Evolutionary conservation across 2,888 invertebrate species (phyloP), one percentile per base, ranked within the genome.

Genomic region (Drosophila glabriapex): DNA sequence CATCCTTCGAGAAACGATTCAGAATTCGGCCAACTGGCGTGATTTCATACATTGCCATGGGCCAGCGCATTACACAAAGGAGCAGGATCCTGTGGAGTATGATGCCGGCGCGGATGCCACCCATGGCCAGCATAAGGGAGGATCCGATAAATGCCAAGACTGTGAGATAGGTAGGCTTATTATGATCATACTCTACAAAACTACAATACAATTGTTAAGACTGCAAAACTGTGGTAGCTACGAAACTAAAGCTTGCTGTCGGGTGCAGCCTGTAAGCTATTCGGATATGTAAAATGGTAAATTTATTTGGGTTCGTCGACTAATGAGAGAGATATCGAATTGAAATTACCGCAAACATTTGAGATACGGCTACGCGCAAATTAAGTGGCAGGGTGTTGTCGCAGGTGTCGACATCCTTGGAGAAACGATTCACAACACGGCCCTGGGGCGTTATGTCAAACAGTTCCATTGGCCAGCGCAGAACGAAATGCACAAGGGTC

Each of bases 391-490:
- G 91, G 53, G 92, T 92, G 85, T 93, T 94, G 91, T 95, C 95
- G 91, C 95, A 89, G 56, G 94, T 93, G 89, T 95, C 95, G 82
- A 95, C 93, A 91, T 95, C 95, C 88, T 94, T 94, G 79, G 95
- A 94, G 91, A 95, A 96, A 76, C 96, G 94, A 92, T 95, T 95
- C 33, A 97, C 94, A 88, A 97, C 95, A 83, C 97, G 94, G 91
- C 97, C 97, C 80, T 95, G 87, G 35, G 97, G 97, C 62, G 97
- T 97, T 83, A 95, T 95, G 93, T 97, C 97, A 94, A 96, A 97
- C 94, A 96, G 95, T 91, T 95, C 94, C 94, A 97, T 95, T 62
- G 96, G 96, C 87, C 95, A 94, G 91, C 95, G 95, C 87, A 97
- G 91, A 76, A 96, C 94, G 91, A 95, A 95, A 66, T 92, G 83